phyloP scores from a whole-genome alignment of 2,797 vertebrate genomes.

The Huso huso region DNA sequence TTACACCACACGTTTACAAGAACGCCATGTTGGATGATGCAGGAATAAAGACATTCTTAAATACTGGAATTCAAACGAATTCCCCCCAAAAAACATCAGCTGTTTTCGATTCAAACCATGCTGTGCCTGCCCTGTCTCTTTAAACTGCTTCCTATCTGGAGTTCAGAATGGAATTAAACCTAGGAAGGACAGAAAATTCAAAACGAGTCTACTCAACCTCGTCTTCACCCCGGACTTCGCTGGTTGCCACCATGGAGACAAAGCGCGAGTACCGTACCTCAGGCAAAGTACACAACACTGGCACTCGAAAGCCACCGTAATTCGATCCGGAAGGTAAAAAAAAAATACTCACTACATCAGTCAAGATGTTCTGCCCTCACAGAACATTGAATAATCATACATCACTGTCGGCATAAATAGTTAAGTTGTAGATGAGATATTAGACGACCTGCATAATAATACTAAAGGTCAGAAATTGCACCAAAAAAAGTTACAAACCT shows the following conservation, averaged over 20 bases:
- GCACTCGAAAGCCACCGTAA: no score
- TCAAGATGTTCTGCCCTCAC: no score
- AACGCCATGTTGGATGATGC: constrained; percentile 29
- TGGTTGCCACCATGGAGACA: constrained; percentile 15
- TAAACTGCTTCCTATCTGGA: constrained; percentile 15
- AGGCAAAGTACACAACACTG: no score
- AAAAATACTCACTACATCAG: no score
- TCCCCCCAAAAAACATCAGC: no score
- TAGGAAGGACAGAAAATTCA: constrained; percentile 47
- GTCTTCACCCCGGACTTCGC: constrained; percentile 40
- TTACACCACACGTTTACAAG: constrained; percentile 15
- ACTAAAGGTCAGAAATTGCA: no score
- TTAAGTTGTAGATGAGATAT: no score
- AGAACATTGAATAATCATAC: no score
- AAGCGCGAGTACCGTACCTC: not conserved
- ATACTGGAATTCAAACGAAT: not conserved
- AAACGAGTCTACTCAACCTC: constrained; percentile 72
- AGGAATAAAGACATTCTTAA: constrained; percentile 4
- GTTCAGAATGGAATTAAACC: constrained; percentile 22
- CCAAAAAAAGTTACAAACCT: no score
- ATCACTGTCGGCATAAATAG: no score
- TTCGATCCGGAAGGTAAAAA: no score
- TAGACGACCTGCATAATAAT: no score
- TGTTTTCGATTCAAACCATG: not conserved
- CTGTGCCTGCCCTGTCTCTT: constrained; percentile 17